Base-by-base conservation (phyloP, 2,797 vertebrate genomes). In the Dermochelys coriacea region DNA sequence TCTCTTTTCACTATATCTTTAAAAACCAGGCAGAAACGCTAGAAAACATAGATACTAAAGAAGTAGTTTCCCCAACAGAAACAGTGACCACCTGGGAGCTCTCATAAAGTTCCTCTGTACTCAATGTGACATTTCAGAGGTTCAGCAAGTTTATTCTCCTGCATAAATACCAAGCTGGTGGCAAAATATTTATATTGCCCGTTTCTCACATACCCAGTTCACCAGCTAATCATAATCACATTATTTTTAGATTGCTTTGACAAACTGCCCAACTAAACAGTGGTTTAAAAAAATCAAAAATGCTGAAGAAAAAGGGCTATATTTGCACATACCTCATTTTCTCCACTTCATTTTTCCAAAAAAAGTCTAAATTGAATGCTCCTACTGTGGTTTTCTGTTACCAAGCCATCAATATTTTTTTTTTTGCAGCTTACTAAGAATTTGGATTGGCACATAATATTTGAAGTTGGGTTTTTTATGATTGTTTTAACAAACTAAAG, bases 131-230 rank as follows among this genome's bases (percentile, higher is more conserved):
- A 85, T 52, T 54, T 78, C 41, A 88, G 45, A 71, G 52, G 31
- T 92, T 94, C 81, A 88, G 16, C 12, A 64, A 83, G 57, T 94
- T 95, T 86, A 57, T 64, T 92, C 47, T 41, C 12, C 5, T 6
- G 14, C 50, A n/a, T 49, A 55, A 95, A 52, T 45, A 81, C 15
- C 84, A 47, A 86, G 50, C 5, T 12, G 55, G 83, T 71, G 61
- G 31, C 86, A 95, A 96, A 90, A 94, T 80, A 93, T 94, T 95
- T 95, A 86, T 49, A 14, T 21, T 34, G 82, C 34, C 19, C 31
- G 55, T 86, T 96, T 96, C 29, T 89, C 87, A 90, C 75, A 92
- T 80, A 85, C 21, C 49, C 50, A 51, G 81, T 95, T 91, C 68
- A 86, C 74, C 85, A 92, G 80, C 87, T 95, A 87, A 93, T 88